These are phyloP conservation scores for Pelodytes ibericus DNA, from an alignment of 2,797 vertebrate genomes.

Conservation along the genomic window DNA sequence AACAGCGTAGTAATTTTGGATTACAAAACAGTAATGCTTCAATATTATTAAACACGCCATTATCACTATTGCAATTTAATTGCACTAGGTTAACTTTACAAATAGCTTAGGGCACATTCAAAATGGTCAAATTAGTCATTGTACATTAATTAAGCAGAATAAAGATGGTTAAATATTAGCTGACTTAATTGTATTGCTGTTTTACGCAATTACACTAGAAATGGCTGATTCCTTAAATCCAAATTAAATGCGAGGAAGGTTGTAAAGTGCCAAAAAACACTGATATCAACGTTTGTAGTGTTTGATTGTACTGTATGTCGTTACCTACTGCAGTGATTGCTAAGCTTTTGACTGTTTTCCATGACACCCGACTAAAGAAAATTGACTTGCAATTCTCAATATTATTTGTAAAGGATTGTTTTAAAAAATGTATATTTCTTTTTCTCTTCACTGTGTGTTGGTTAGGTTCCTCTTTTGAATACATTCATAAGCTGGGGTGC, in stretches of 20 bases:
- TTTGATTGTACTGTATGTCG: neutral
- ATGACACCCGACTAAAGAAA: too few species aligned
- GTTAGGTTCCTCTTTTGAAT: too few species aligned
- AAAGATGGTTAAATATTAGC: constrained; percentile 54
- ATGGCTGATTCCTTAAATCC: constrained; percentile 43
- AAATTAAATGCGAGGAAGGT: constrained; percentile 32
- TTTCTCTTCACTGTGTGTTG: too few species aligned
- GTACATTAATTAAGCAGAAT: constrained; percentile 55
- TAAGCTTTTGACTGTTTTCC: too few species aligned
- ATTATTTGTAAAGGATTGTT: too few species aligned
- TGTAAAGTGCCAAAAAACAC: constrained; percentile 1
- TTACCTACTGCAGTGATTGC: neutral
- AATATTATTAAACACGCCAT: constrained; percentile 53
- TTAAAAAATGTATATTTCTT: too few species aligned
- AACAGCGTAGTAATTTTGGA: constrained; percentile 37
- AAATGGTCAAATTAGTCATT: constrained; percentile 56
- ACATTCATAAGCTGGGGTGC: too few species aligned
- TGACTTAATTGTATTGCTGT: constrained; percentile 49
- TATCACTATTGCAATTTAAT: constrained; percentile 56
- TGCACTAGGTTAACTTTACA: constrained; percentile 52
- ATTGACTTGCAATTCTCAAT: too few species aligned
- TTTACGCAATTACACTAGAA: constrained; percentile 52
- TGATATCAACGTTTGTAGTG: neutral
- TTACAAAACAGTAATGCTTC: constrained; percentile 49
- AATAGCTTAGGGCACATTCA: constrained; percentile 48